Evolutionary conservation across 1,140 invertebrate genomes (phyloP), one percentile per base, ranked within the genome.

Genomic region (Drosophila sulfurigaster): DNA sequence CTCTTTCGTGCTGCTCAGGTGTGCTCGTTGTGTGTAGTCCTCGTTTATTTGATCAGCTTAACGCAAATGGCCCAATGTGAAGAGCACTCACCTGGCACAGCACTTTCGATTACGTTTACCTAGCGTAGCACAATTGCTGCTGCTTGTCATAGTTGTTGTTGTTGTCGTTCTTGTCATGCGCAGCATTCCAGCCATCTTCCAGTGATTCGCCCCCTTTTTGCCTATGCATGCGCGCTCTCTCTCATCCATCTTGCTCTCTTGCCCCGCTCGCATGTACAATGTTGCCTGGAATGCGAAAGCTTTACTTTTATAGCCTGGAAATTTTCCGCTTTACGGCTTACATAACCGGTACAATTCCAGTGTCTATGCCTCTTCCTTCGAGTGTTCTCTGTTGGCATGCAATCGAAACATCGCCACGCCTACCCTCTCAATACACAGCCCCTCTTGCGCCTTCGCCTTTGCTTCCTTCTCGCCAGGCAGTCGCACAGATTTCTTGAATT

Each of bases 271-370:
- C 45, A 0, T 63, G 75, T 81, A 45, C 48, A 30, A 60, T 75
- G n/a, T 70, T n/a, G 62, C 30, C 45, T 75, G 70, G 71, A 78
- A 80, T 25, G 20, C 20, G 71, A 82, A 77, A 86, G 83, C 82
- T 87, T 81, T 83, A 32, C 38, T 58, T 81, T 73, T 60, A 66
- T 28, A 11, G 58, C 45, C 67, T 89, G 83, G 83, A 87, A 88
- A 62, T 72, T 72, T 87, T 88, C 77, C 83, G 82, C 15, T 83
- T 88, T 89, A 83, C 56, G 62, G 70, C 83, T 87, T 88, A 88
- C 85, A 88, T 88, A 88, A 88, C 85, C 83, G 83, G 85, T 89
- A 78, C 70, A 69, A 63, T 71, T 67, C 64, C 68, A 70, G 68
- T 46, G 35, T 63, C 58, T 75, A 13, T 68, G 66, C 46, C 30